Percentiles rank a stretch among this genome's conserved stretches.
Conservation (phyloP, 1,140 invertebrate species). For the Halesus radiatus region DNA sequence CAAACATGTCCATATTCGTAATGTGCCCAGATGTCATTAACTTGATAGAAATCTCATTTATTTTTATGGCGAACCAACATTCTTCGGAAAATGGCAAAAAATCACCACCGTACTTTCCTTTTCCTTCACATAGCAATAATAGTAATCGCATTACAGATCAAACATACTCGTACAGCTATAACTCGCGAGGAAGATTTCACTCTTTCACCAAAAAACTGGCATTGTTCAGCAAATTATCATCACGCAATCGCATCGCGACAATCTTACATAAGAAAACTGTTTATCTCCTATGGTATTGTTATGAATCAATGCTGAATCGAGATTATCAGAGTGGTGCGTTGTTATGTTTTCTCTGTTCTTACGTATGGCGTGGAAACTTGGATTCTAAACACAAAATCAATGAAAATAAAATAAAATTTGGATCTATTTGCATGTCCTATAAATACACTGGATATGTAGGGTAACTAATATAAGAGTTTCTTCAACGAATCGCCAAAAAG, state of each 20-base stretch:
- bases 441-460: too few relatives aligned
- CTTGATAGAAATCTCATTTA: too few relatives aligned
- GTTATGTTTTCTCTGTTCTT: too few relatives aligned
- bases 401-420: too few relatives aligned
- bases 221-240: conserved; percentile 14
- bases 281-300: background rate
- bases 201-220: background rate
- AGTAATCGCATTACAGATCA: background rate
- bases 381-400: background rate
- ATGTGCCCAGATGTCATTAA: too few relatives aligned
- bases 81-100: background rate
- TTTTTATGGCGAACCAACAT: too few relatives aligned
- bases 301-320: background rate
- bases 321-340: background rate
- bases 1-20: too few relatives aligned
- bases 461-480: too few relatives aligned
- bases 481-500: too few relatives aligned
- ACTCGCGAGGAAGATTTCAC: conserved; percentile 10
- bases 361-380: background rate
- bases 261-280: background rate
- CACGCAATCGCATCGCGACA: background rate
- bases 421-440: too few relatives aligned
- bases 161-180: background rate
- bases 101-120: background rate
- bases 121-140: background rate